A percentile compares a stretch with the other conserved stretches of the same genome.
Conservation (phyloP, 2,797 vertebrate genomes). For the Malurus splendens region DNA sequence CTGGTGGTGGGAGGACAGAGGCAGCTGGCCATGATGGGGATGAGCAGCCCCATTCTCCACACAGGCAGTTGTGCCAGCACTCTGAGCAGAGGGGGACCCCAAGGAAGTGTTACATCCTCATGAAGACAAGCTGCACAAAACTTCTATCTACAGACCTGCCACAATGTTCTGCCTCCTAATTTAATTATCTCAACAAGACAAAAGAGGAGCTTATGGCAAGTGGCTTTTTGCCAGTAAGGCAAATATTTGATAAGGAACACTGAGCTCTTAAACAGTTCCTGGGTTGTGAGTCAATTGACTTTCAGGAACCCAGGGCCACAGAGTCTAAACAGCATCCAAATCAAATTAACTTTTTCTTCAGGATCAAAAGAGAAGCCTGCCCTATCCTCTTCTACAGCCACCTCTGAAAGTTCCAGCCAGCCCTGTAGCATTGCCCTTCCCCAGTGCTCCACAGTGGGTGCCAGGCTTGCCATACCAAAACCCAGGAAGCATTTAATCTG, state of each 20-base stretch:
- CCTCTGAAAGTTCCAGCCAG: background rate
- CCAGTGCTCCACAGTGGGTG: accelerated
- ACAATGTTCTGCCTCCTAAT: background rate
- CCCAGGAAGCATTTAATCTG: background rate
- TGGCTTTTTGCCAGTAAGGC: background rate
- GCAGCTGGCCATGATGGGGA: background rate
- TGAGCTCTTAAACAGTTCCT: background rate
- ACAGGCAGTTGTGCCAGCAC: accelerated
- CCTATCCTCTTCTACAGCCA: background rate
- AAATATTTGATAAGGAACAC: background rate
- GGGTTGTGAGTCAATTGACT: background rate
- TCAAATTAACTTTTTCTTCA: background rate
- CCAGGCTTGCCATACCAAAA: background rate
- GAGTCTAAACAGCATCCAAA: background rate
- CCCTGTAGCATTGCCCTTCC: background rate
- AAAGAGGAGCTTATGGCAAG: background rate
- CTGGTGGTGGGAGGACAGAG: background rate
- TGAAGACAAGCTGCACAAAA: background rate
- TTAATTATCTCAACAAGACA: background rate
- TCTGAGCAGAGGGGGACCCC: background rate
- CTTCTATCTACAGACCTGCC: background rate
- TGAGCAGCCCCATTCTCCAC: accelerated
- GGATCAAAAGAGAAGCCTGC: background rate
- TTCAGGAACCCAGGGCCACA: background rate
- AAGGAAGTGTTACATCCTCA: accelerated